Evolutionary conservation across 2,797 vertebrate genomes (phyloP).

Genomic region (Halcyon smyrnensis): DNA sequence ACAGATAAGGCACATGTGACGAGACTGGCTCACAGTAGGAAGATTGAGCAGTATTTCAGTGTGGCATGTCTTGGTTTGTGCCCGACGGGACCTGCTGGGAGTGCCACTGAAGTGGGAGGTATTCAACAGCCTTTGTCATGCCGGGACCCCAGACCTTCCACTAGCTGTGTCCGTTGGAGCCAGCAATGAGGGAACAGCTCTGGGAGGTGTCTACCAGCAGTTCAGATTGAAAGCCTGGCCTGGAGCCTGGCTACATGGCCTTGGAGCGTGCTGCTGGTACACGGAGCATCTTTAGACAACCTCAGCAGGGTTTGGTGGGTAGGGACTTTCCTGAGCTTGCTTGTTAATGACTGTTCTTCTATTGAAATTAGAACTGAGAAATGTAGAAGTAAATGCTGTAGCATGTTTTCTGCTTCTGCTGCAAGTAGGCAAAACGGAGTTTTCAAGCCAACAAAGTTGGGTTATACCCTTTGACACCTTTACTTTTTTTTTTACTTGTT

Average conservation of each 20-base stretch:
- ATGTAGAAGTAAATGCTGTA: not conserved
- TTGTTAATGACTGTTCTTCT: not conserved
- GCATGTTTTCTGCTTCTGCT: not conserved
- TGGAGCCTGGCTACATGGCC: not conserved
- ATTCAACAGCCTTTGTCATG: not conserved
- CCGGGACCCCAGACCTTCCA: not conserved
- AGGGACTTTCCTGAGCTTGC: not conserved
- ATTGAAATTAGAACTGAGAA: not conserved
- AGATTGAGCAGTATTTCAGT: not conserved
- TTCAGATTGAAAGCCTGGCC: too few species aligned
- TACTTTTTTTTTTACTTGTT: too few species aligned
- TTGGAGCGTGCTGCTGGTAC: not conserved
- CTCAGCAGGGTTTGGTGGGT: not conserved
- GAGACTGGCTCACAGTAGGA: not conserved
- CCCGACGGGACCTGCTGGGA: not conserved
- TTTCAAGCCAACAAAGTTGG: not conserved
- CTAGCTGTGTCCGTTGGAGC: accelerated
- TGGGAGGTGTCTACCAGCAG: not conserved
- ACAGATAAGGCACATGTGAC: not conserved
- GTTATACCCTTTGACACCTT: not conserved
- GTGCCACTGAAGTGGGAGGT: not conserved
- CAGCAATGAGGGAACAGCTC: accelerated
- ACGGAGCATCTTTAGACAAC: accelerated
- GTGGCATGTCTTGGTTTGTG: not conserved
- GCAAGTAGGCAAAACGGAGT: too few species aligned